These are phyloP conservation scores for Augochlorella aurata DNA, from an alignment of 2,888 invertebrate species.

Conservation along the genomic window DNA sequence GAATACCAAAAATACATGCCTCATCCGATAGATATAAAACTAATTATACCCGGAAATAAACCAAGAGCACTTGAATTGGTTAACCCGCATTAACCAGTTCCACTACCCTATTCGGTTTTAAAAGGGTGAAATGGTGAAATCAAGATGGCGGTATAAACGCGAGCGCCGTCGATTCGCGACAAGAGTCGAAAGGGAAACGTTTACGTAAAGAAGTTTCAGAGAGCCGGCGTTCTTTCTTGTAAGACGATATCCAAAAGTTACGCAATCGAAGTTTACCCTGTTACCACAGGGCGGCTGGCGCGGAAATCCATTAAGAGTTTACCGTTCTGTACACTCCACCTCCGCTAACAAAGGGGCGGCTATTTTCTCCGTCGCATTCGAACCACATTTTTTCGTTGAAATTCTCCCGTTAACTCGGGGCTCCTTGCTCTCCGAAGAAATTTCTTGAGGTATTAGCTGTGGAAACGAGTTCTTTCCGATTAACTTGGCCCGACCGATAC, in stretches of 20 bases:
- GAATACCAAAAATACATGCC: no score
- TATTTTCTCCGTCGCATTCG: constrained; percentile 26
- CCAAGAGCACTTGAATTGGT: no score
- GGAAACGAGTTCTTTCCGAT: constrained; percentile 1
- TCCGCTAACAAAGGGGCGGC: constrained; percentile 16
- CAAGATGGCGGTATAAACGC: background rate
- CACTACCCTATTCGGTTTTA: background rate
- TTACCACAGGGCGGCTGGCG: background rate
- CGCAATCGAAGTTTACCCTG: constrained; percentile 41
- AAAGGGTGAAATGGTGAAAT: background rate
- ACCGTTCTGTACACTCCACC: constrained; percentile 18
- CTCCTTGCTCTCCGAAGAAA: background rate
- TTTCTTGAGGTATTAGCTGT: background rate
- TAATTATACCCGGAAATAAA: no score
- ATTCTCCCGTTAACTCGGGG: background rate
- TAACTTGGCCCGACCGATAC: background rate
- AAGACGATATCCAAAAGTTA: constrained; percentile 20
- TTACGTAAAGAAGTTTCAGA: background rate
- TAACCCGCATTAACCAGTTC: no score
- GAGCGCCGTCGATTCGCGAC: background rate
- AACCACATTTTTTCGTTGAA: background rate
- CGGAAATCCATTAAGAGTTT: constrained; percentile 43
- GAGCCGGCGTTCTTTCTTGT: background rate
- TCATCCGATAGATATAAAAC: no score
- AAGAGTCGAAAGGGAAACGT: background rate